These are phyloP conservation scores for Monopterus albus DNA, from an alignment of 2,113 vertebrate genomes.

Conservation along the genomic window DNA sequence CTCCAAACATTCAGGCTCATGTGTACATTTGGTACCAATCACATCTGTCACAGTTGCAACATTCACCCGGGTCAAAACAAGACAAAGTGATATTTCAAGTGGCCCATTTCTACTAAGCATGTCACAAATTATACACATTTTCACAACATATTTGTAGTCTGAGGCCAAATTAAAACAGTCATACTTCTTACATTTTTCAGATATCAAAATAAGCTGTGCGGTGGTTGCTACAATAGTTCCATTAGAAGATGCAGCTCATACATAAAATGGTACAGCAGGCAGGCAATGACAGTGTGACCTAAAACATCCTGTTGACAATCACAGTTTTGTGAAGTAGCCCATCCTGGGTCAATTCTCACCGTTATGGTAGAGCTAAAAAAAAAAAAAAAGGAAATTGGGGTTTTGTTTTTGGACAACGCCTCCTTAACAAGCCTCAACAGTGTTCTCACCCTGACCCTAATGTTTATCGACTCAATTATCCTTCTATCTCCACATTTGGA, in stretches of 20 bases:
- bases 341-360: conserved; percentile 63
- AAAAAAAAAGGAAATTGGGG: too few species aligned
- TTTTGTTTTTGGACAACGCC: too few species aligned
- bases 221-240: conserved; percentile 45
- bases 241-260: conserved; percentile 53
- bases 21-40: conserved; percentile 61
- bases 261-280: conserved; percentile 27
- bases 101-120: conserved; percentile 68
- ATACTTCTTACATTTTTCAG: conserved; percentile 60
- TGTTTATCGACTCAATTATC: conserved; percentile 85
- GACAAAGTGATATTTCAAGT: conserved; percentile 65
- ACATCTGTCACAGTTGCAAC: conserved; percentile 65
- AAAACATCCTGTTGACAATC: conserved; percentile 64
- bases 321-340: conserved; percentile 54
- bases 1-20: conserved; percentile 43
- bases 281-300: conserved; percentile 49
- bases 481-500: conserved; percentile 79
- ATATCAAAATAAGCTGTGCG: conserved; percentile 66
- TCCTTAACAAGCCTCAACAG: conserved; percentile 68
- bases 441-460: conserved; percentile 77
- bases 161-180: conserved; percentile 63
- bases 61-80: conserved; percentile 71
- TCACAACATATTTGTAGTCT: conserved; percentile 59
- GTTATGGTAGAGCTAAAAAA: conserved; percentile 52
- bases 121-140: conserved; percentile 69